A percentile compares a stretch with the other conserved stretches of the same genome.
Conservation (phyloP, 2,797 vertebrate species). For the Phrynocephalus guinanensis region DNA sequence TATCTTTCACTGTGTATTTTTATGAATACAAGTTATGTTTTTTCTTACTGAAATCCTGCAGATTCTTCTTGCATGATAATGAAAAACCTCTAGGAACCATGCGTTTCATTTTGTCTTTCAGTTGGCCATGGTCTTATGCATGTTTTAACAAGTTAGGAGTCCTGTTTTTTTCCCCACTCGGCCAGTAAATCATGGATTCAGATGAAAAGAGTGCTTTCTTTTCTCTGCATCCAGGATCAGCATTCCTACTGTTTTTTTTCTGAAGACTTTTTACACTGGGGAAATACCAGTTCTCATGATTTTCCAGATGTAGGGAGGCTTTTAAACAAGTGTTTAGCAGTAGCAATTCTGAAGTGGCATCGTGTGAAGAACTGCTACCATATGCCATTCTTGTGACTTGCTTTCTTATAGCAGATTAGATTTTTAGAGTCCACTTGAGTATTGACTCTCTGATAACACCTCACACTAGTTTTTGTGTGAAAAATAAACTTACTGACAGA, state of each 20-base stretch:
- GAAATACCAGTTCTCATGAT: neutral
- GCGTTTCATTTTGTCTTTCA: neutral
- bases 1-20: neutral
- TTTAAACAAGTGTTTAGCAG: neutral
- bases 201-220: neutral
- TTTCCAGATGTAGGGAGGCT: neutral
- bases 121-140: neutral
- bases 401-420: neutral
- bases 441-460: neutral
- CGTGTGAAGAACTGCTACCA: neutral
- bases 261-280: neutral
- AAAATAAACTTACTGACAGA: neutral
- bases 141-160: neutral
- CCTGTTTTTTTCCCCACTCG: neutral
- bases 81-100: neutral
- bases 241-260: neutral
- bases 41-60: neutral
- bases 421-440: neutral
- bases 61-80: neutral
- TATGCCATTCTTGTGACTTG: neutral
- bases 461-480: neutral
- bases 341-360: neutral
- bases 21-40: slow-evolving; percentile 4
- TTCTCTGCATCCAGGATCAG: neutral
- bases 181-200: neutral